Conservation (phyloP, 2,888 invertebrate species). For the Drosophila suboccidentalis region DNA sequence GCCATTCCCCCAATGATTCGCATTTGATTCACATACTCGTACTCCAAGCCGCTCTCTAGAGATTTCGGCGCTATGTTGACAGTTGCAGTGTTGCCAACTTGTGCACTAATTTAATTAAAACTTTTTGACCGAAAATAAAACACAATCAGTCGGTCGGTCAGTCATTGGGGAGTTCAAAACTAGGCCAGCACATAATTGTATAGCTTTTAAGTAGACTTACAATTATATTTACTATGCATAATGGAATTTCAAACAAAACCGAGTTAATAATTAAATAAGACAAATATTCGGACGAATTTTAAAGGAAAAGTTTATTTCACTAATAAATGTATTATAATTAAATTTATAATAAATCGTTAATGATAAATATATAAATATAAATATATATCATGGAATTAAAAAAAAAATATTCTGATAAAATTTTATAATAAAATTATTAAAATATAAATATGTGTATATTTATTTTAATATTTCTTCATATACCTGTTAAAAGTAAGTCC, state of each 20-base stretch:
- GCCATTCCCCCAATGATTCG: slow-evolving; percentile 11
- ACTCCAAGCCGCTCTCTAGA: slow-evolving; percentile 20
- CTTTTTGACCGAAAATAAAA: slow-evolving; percentile 49
- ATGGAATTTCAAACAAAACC: slow-evolving; percentile 5
- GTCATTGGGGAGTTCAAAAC: slow-evolving; percentile 36
- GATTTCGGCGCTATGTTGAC: slow-evolving; percentile 45
- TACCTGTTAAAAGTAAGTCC: neutral
- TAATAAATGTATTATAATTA: neutral
- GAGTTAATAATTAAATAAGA: neutral
- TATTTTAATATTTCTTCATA: no score
- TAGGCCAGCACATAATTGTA: slow-evolving; percentile 37
- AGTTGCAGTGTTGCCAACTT: slow-evolving; percentile 53
- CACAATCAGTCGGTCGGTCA: slow-evolving; percentile 49
- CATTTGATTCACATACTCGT: slow-evolving; percentile 20
- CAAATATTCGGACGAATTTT: neutral
- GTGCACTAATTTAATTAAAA: slow-evolving; percentile 74
- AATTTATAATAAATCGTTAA: neutral
- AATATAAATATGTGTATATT: neutral
- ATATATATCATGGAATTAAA: neutral
- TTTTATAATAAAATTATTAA: neutral
- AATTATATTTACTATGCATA: slow-evolving; percentile 21
- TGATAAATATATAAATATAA: neutral
- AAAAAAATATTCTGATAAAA: no score
- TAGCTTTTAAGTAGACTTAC: slow-evolving; percentile 3
- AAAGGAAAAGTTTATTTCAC: neutral